Percentiles rank a stretch among this genome's conserved stretches.
These are phyloP conservation scores for Neolamprologus caudopunctatus DNA, from an alignment of 2,113 vertebrate genomes.

Conservation along the genomic window DNA sequence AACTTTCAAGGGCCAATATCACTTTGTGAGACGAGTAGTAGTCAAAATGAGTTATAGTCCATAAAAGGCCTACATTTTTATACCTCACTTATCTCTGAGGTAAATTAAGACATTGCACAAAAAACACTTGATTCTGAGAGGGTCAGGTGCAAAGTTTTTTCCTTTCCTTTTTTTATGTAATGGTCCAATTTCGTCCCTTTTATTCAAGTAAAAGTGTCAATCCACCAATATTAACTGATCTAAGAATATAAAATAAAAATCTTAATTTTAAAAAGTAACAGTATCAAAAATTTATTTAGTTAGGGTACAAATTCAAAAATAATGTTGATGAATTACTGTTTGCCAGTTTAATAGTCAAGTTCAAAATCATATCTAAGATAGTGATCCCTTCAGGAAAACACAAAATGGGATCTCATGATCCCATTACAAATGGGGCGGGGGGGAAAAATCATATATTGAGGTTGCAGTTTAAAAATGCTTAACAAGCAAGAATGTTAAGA, in stretches of 20 bases:
- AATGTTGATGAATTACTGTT: neutral
- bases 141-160: fast-evolving
- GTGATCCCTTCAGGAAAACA: neutral
- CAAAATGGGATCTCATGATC: neutral
- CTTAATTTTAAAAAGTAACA: neutral
- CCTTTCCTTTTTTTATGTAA: neutral
- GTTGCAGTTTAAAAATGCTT: neutral
- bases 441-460: neutral
- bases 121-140: neutral
- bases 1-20: neutral
- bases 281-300: neutral
- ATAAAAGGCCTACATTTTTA: neutral
- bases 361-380: no score
- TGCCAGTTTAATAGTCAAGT: neutral
- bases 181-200: neutral
- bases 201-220: neutral
- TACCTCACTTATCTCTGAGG: neutral
- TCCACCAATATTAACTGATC: neutral
- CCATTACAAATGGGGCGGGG: neutral
- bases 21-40: neutral
- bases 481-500: neutral
- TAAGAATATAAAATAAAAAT: neutral
- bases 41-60: neutral
- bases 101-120: neutral
- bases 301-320: neutral